Percentiles rank a stretch among this genome's conserved stretches.
Evolutionary conservation across 2,888 invertebrate genomes (phyloP).

Genomic region (Drosophila anomalata): DNA sequence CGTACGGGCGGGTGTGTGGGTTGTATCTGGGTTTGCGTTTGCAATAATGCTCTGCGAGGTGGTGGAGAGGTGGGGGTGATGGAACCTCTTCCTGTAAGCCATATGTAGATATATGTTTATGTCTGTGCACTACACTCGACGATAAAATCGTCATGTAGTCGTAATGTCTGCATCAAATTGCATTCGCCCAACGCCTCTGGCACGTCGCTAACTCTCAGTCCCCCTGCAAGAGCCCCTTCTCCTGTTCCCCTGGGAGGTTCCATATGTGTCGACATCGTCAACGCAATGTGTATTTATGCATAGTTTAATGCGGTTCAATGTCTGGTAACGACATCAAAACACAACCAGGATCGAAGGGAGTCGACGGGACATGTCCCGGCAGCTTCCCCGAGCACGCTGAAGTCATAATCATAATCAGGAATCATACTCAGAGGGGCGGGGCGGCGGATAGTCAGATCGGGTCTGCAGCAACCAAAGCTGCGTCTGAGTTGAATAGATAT

Average conservation of each 20-base stretch:
- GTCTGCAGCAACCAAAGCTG: slow-evolving; percentile 2
- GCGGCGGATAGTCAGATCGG: neutral
- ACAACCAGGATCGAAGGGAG: slow-evolving; percentile 55
- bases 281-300: slow-evolving; percentile 79
- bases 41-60: slow-evolving; percentile 14
- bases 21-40: slow-evolving; percentile 21
- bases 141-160: slow-evolving; percentile 80
- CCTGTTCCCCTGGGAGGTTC: slow-evolving; percentile 14
- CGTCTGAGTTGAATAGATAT: slow-evolving; percentile 48
- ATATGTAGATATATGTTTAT: slow-evolving; percentile 61
- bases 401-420: slow-evolving; percentile 55
- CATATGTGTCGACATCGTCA: slow-evolving; percentile 51
- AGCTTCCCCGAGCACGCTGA: slow-evolving; percentile 17
- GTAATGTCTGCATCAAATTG: slow-evolving; percentile 79
- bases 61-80: slow-evolving; percentile 12
- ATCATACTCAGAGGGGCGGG: slow-evolving; percentile 58
- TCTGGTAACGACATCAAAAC: slow-evolving; percentile 80
- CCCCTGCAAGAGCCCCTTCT: neutral
- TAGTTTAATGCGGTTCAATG: slow-evolving; percentile 80
- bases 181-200: slow-evolving; percentile 62
- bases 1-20: slow-evolving; percentile 2
- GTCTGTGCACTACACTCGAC: slow-evolving; percentile 71
- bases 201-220: slow-evolving; percentile 21
- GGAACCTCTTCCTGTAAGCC: slow-evolving; percentile 59
- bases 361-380: slow-evolving; percentile 6